Base-by-base conservation (phyloP, 2,797 vertebrate genomes). In the Alectoris magna region DNA sequence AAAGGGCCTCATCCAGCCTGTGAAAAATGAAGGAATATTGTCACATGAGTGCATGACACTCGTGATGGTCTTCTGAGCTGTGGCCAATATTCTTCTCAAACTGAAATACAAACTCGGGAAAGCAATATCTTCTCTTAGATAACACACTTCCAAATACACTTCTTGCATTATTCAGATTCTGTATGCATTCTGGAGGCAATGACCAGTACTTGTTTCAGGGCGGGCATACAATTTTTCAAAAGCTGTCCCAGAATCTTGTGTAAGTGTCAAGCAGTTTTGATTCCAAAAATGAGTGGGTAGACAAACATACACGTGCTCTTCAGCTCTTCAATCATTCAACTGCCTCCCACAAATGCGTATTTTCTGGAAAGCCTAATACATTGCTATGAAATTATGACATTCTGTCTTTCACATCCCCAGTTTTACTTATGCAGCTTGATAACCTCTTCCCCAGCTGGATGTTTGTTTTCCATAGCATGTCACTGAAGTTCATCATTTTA, bases 31-130 rank as follows among this genome's bases (percentile, higher is more conserved):
- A 36, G 39, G 36, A n/a, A 36, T 8, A 24, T 23, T 10, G 44
- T 3, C 13, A 0, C 0, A 0, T 1, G 38, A 64, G 12, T 0
- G 3, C 15, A 1, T 26, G 69, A 13, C 24, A 36, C 59, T 59
- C 36, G 0, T 0, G 2, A 22, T 6, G 21, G 9, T 77, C 49
- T 79, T 72, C 68, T 39, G 46, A 44, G 41, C 43, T 79, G 39
- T 4, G 26, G 34, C 24, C 70, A 51, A 26, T 73, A 38, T 53
- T 83, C 81, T 85, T 46, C 69, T 53, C 44, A 51, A 18, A 8
- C 55, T 48, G 51, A 55, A 64, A 44, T 14, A 60, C 63, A 64
- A 83, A 73, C 3, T 18, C 26, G 49, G 15, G 34, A 46, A 80
- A 34, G 11, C 9, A 11, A 0, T 12, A 19, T 10, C 38, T 63